Evolutionary conservation across 2,888 invertebrate species (phyloP), one percentile per base, ranked within the genome.

Genomic region (Limnephilus lunatus): DNA sequence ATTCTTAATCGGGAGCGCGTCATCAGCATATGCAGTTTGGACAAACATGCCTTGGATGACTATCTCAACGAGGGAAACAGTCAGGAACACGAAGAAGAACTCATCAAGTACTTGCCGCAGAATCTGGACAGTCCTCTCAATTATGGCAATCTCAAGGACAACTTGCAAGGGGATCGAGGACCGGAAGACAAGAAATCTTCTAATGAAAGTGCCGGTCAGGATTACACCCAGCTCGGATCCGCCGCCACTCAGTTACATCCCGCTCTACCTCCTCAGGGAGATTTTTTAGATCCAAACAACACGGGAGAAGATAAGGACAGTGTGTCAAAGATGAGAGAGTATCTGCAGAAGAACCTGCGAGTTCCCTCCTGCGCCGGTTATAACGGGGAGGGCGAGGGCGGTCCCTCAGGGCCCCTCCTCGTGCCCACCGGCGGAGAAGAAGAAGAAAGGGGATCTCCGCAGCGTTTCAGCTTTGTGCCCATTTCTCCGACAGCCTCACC

Each of bases 51-150:
- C 93, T 95, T 98, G 93, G 98, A 98, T 95, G 98, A 98, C 95
- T 98, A 98, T 95, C 96, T 98, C 94, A 97, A 97, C 95, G 97
- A 97, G 94, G 98, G 97, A 93, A 97, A 97, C 95, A 97, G 97
- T 85, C 98, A 98, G 94, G 98, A 98, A 94, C 98, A 98, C 94
- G 98, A 98, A 95, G 98, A 98, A 94, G 98, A 98, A 95, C 95
- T 98, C 94, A 96, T 98, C 95, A 98, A 98, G 95, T 98, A 98
- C 95, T 98, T 98, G 95, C 97, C 97, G 94, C 97, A 97, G 15
- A 53, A 92, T 68, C 83, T 81, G 1, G 91, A 91, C 82, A 91
- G 85, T 53, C 82, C 90, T 93, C 95, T 95, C 93, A 95, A 94
- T 93, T 92, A 93, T 90, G 94, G 95, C 86, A 95, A 95, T 90